A percentile compares a stretch with the other conserved stretches of the same genome.
Evolutionary conservation across 2,888 invertebrate species (phyloP).

Genomic region (Agrotis segetum): DNA sequence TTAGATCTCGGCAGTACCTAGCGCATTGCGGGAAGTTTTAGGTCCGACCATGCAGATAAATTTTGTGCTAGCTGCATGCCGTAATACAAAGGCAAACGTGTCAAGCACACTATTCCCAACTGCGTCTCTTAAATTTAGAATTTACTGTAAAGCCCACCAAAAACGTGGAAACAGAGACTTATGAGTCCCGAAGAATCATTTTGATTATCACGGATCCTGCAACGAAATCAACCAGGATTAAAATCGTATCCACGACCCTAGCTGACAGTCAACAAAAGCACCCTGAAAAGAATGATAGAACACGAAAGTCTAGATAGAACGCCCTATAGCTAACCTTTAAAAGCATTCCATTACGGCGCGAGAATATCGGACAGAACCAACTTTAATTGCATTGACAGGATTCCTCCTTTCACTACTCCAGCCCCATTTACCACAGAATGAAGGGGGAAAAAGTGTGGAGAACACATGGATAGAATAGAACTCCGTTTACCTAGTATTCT

Average conservation of each 20-base stretch:
- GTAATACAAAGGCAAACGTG: background rate
- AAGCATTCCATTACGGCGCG: slow-evolving; percentile 51
- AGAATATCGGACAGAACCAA: slow-evolving; percentile 31
- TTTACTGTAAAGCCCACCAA: no score
- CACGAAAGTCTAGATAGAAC: slow-evolving; percentile 13
- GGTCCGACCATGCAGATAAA: slow-evolving; percentile 17
- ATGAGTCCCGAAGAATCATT: no score
- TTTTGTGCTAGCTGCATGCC: background rate
- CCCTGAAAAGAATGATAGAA: background rate
- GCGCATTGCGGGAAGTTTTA: slow-evolving; percentile 30
- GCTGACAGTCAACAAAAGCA: background rate
- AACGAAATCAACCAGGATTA: no score
- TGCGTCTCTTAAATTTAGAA: no score
- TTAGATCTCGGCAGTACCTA: background rate
- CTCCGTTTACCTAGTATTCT: background rate
- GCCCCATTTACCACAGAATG: slow-evolving; percentile 29
- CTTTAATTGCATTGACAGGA: slow-evolving; percentile 57
- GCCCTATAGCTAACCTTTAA: slow-evolving; percentile 22
- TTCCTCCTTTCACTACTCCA: slow-evolving; percentile 39
- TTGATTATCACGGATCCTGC: no score
- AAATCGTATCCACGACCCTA: no score
- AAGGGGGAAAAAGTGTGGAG: slow-evolving; percentile 1
- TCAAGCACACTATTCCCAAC: background rate
- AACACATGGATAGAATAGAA: background rate
- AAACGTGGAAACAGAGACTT: no score